Evolutionary conservation across 2,797 vertebrate genomes (phyloP), one percentile per base, ranked within the genome.

Genomic region (Pantherophis vulpinus): DNA sequence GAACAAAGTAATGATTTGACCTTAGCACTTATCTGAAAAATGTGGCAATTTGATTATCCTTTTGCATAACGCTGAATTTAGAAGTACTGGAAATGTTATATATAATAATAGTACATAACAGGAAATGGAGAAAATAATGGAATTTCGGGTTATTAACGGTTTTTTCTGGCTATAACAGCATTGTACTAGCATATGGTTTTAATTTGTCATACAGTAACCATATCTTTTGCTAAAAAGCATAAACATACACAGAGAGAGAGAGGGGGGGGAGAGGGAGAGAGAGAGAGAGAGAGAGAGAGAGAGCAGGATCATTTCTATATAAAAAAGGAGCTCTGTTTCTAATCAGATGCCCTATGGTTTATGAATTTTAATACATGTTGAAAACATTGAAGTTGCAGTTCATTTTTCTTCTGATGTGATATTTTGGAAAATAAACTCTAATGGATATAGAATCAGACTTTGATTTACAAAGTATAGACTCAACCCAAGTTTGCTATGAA

Each of bases 21-120:
- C 93, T 63, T 87, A 93, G 27, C 60, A 94, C 89, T 18, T 90
- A 93, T 93, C 93, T 95, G 27, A 94, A 61, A 87, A 95, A 83
- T 91, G 23, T 90, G 91, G n/a, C 92, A 94, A 92, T 42, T 91
- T 88, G 90, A 90, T 94, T 29, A 86, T 95, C 91, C 13, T 70
- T 94, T 55, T 86, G 95, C 94, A 86, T 42, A n/a, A 70, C 94
- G 61, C 58, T 93, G 32, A 88, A 90, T 54, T 90, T 79, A 54
- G 91, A 61, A 27, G 79, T 87, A 94, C 9, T 91, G 27, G 83
- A 20, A 11, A 66, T 86, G 56, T 90, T 91, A 9, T 59, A 59
- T 74, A 86, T n/a, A 94, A 93, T 60, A 1, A 3, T 90, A 93
- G 32, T 90, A 93, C 55, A 86, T 5, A n/a, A 93, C 91, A 79